Evolutionary conservation across 2,797 vertebrate genomes (phyloP), one percentile per base, ranked within the genome.

Genomic region (Smutsia temminckii): DNA sequence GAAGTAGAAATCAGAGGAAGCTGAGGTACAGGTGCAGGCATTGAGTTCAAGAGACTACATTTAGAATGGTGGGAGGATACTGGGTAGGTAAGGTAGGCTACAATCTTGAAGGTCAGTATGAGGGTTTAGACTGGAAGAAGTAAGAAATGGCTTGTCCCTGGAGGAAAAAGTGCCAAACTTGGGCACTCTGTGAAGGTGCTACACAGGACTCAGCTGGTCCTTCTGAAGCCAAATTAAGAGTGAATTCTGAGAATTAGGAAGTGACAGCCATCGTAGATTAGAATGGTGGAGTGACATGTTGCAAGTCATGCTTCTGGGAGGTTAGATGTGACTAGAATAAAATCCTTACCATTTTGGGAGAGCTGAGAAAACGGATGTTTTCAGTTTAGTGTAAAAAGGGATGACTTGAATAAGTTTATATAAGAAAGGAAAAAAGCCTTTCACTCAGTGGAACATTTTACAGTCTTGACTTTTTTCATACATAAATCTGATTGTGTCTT

Each of bases 201-300:
- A 53, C 27, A 12, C 14, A 8, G 59, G 63, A 59, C 66, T 64
- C 16, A 14, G 21, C 63, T 59, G 59, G 72, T 14, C 78, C 59
- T 85, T 63, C 37, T 75, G 53, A 77, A 59, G 29, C 75, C 53
- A 92, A 69, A 46, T 23, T 51, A 61, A 72, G 40, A 34, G 20
- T 55, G 46, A 66, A 7, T 95, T 91, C 77, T 84, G 86, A 77
- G 80, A 83, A 71, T 9, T 78, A 69, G 87, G 94, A 84, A 49
- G 37, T 57, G 78, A 95, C 88, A 94, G 74, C 12, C 61, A 21
- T 37, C 29, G 32, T 20, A 79, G 78, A 83, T 46, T 55, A 53
- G 61, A 59, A 55, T 57, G 53, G 51, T 57, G 46, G n/a, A 68
- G 59, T 68, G 68, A 66, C 57, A 17, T 1, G 1, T 37, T 71